phyloP scores from a whole-genome alignment of 1,140 invertebrate species.

The Chironomus striatipennis region DNA sequence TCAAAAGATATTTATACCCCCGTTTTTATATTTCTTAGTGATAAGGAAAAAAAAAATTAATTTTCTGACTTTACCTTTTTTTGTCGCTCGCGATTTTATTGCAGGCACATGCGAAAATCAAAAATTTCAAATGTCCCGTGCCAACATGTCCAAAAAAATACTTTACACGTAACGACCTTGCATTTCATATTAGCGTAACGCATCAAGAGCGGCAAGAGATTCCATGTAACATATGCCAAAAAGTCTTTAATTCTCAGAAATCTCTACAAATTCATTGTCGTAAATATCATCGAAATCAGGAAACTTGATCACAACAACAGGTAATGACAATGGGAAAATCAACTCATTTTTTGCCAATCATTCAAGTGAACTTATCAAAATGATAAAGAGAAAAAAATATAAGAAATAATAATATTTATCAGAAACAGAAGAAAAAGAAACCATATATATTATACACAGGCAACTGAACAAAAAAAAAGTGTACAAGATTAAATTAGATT shows the following conservation, averaged over 20 bases:
- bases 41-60: no score
- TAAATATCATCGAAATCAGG: constrained; percentile 17
- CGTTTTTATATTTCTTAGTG: no score
- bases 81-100: not conserved
- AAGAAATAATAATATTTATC: not conserved
- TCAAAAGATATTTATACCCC: no score
- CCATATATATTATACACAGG: not conserved
- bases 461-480: constrained; percentile 1
- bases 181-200: constrained; percentile 2
- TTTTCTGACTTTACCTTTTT: not conserved
- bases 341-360: not conserved
- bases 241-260: not conserved
- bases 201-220: constrained; percentile 17
- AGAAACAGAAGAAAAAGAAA: not conserved
- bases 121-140: constrained; percentile 10
- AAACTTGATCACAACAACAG: not conserved
- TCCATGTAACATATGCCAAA: not conserved
- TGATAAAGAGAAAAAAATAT: constrained; percentile 15
- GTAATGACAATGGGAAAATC: not conserved
- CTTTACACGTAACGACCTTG: not conserved
- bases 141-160: constrained; percentile 16
- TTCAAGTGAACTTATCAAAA: constrained; percentile 20
- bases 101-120: constrained; percentile 1
- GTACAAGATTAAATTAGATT: constrained; percentile 24
- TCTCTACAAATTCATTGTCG: constrained; percentile 16